Evolutionary conservation across 2,113 vertebrate genomes (phyloP), one percentile per base, ranked within the genome.

Genomic region (Excalfactoria chinensis): DNA sequence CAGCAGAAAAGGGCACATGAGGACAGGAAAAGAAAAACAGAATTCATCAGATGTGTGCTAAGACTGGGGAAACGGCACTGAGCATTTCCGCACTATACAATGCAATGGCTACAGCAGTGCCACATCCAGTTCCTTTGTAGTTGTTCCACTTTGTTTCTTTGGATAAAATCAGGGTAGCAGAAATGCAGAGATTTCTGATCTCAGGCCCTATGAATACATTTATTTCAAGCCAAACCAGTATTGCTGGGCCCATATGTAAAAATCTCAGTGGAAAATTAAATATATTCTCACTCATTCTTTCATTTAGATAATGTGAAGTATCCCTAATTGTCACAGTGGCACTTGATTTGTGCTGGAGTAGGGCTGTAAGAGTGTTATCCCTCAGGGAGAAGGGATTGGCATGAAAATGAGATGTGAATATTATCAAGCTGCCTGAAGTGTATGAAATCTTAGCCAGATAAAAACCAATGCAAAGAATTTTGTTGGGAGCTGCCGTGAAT

Each of bases 401-500:
- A 5, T 79, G 84, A 80, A 96, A 95, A 94, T 67, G 79, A 94
- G 78, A 80, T 84, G 76, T 86, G 79, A 75, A 73, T 91, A 88
- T 80, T 85, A 56, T 83, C 86, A 93, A 74, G 64, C 71, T 84
- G 83, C 71, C 66, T 84, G 56, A 37, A 0, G 0, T 20, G 35
- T 71, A 40, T 59, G 60, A 71, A 90, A 93, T 94, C 80, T 91
- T 92, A 94, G 88, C 76, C 21, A 84, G 68, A 40, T 69, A 60
- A 87, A 77, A 62, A 48, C 44, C 32, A 37, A 41, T 75, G 46
- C 32, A 22, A 90, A 40, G 68, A 35, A 75, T 95, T 77, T 40
- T 70, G 37, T 85, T 93, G 41, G 48, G 44, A 90, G 77, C 34
- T 83, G 85, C 84, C 62, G 49, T 51, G 51, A 71, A 72, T 67